Percentiles rank a stretch among this genome's conserved stretches.
Conservation (phyloP, 2,888 invertebrate species). For the Automeris io region DNA sequence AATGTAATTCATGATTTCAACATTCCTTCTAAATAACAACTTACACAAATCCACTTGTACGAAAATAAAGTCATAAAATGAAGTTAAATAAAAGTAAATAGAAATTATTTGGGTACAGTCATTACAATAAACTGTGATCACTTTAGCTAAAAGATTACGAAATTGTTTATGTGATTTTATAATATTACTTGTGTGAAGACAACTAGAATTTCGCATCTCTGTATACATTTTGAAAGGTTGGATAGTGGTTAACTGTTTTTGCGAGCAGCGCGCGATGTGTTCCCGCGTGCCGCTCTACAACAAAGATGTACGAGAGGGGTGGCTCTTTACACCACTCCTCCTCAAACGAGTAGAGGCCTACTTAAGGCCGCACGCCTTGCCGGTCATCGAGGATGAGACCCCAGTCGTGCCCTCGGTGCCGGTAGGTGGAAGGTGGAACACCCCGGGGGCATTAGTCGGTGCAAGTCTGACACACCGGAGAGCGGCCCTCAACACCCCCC, state of each 20-base stretch:
- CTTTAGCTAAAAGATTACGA: neutral
- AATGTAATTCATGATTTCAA: too few relatives aligned
- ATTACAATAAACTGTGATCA: slow-evolving; percentile 1
- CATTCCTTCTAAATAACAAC: neutral
- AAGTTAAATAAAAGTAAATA: neutral
- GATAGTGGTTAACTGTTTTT: neutral
- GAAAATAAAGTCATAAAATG: neutral
- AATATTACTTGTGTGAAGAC: neutral
- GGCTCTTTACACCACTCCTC: neutral
- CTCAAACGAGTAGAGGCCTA: neutral
- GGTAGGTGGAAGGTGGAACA: too few relatives aligned
- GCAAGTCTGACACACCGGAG: too few relatives aligned
- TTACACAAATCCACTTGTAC: neutral
- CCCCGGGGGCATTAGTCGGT: too few relatives aligned
- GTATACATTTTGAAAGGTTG: too few relatives aligned
- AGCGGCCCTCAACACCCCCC: too few relatives aligned
- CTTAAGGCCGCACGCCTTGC: neutral
- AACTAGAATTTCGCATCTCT: neutral
- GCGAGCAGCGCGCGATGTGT: too few relatives aligned
- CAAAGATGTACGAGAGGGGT: too few relatives aligned
- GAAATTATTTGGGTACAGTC: neutral
- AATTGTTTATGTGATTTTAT: neutral
- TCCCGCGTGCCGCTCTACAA: neutral
- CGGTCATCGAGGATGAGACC: too few relatives aligned
- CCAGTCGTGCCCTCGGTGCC: too few relatives aligned